phyloP scores from a whole-genome alignment of 2,797 vertebrate species.

The Limnodromus scolopaceus region DNA sequence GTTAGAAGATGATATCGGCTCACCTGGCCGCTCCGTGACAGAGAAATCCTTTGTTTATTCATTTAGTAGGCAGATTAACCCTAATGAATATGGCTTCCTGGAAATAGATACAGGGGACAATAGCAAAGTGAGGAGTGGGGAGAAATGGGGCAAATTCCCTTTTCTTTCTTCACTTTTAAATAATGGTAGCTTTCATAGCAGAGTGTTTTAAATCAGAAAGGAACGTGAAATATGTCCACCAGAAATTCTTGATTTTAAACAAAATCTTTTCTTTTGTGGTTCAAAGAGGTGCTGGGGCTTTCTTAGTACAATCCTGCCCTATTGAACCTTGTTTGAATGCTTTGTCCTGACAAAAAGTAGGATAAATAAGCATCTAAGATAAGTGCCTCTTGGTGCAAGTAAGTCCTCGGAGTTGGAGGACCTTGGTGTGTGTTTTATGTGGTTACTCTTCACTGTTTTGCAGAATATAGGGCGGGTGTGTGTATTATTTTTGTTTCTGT shows the following conservation, averaged over 20 bases:
- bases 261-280: constrained; percentile 20
- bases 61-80: constrained; percentile 90
- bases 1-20: constrained; percentile 91
- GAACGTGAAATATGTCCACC: constrained; percentile 90
- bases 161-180: constrained; percentile 98
- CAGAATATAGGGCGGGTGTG: background rate
- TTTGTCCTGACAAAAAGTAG: background rate
- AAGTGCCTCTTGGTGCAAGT: background rate
- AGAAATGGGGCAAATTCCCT: constrained; percentile 82
- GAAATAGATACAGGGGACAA: constrained; percentile 87
- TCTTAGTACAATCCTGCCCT: background rate
- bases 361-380: background rate
- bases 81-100: constrained; percentile 89
- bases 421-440: background rate
- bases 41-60: constrained; percentile 96
- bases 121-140: constrained; percentile 72
- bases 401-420: background rate
- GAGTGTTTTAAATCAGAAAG: constrained; percentile 87
- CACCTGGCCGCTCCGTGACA: constrained; percentile 92
- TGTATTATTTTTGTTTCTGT: background rate
- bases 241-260: constrained; percentile 78
- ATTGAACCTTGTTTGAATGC: background rate
- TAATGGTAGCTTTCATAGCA: constrained; percentile 89
- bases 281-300: background rate
- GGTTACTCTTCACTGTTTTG: background rate